Evolutionary conservation across 2,113 vertebrate genomes (phyloP), one percentile per base, ranked within the genome.

Genomic region (Phainopepla nitens): DNA sequence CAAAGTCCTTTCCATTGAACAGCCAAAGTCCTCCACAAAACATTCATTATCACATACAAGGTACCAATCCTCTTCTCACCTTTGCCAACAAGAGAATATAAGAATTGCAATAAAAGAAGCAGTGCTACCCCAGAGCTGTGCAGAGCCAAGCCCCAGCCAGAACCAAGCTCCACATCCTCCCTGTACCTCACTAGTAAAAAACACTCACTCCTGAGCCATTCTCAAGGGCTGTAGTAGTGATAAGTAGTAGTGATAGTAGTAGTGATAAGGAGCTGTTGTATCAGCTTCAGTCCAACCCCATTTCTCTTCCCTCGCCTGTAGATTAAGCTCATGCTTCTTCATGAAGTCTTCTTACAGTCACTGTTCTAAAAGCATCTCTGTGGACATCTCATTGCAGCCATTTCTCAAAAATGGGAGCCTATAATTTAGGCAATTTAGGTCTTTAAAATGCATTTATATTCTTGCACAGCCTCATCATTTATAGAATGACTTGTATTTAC

Each of bases 401-500:
- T 8, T 62, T 39, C 18, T 77, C 70, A 73, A 33, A 94, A 95
- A 91, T 70, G 23, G 82, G 15, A 81, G 75, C 53, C 61, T 77
- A 53, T 75, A 87, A 86, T 61, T 90, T 49, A 89, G 96, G 75
- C 5, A 29, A 82, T 93, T 94, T 65, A 70, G 35, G 15, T 88
- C 82, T 96, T 96, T 89, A 85, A 95, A 95, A 95, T 49, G 25
- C 65, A 51, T 92, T 93, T 89, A 76, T 82, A 76, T 49, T 57
- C 83, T 78, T 71, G 35, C 62, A 73, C 6, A 9, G 39, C 51
- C 75, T 22, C 83, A 29, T 72, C n/a, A 44, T 94, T 94, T 85
- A 80, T 64, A 94, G 93, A 87, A 96, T 77, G 50, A 75, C 61
- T 65, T 79, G 11, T 56, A 84, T 97, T 98, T 92, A 69, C 71